Percentiles rank a stretch among this genome's conserved stretches.
Conservation (phyloP, 2,113 vertebrate species). For the Gobiocypris rarus region DNA sequence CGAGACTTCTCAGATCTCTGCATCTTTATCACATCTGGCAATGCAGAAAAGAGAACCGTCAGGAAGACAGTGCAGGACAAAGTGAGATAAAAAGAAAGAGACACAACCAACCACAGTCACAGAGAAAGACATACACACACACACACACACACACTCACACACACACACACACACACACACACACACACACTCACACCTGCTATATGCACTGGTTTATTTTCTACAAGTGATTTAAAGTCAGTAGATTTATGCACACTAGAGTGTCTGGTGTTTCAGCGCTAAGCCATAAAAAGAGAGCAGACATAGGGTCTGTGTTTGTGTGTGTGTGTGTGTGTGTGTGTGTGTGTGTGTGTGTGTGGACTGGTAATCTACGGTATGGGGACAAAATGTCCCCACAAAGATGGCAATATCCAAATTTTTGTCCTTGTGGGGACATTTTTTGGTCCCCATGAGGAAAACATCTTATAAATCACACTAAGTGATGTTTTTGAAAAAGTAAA, state of each 20-base stretch:
- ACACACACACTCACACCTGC: slow-evolving; percentile 34
- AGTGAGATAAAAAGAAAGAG: not conserved
- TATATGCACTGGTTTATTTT: slow-evolving; percentile 33
- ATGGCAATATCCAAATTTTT: no score
- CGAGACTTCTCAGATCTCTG: slow-evolving; percentile 31
- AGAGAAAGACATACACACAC: not conserved
- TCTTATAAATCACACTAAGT: no score
- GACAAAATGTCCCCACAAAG: no score
- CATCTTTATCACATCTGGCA: slow-evolving; percentile 55
- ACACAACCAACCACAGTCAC: not conserved
- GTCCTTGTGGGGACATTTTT: no score
- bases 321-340: no score
- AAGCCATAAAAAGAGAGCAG: slow-evolving; percentile 28
- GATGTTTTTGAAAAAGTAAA: no score
- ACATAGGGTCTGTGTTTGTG: not conserved
- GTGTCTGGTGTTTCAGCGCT: slow-evolving; percentile 37
- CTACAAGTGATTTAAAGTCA: slow-evolving; percentile 37
- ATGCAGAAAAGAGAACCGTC: slow-evolving; percentile 37
- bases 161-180: no score
- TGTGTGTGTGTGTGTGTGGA: not conserved
- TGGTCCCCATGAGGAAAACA: no score
- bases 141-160: no score
- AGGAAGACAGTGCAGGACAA: not conserved
- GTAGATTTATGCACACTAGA: slow-evolving; percentile 46
- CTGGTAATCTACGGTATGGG: no score